phyloP scores from a whole-genome alignment of 2,797 vertebrate species.

The Neoniphon sammara region DNA sequence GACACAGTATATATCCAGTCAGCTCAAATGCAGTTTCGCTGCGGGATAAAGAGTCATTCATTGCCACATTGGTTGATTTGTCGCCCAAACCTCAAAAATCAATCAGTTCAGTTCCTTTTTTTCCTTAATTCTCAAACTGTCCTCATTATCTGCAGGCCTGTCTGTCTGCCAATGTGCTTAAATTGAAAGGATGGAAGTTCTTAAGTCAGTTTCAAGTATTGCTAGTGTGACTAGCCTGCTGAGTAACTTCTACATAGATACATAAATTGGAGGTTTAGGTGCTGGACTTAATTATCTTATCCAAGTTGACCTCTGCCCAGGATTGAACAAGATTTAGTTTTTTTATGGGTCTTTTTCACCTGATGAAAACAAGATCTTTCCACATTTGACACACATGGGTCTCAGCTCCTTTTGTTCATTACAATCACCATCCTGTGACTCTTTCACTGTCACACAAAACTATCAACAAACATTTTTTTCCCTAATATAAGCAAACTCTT shows the following conservation, averaged over 20 bases:
- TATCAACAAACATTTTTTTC: background rate
- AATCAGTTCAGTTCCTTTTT: background rate
- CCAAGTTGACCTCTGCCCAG: slow-evolving; percentile 17
- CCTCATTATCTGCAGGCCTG: slow-evolving; percentile 15
- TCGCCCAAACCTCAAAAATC: slow-evolving; percentile 31
- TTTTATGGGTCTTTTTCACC: slow-evolving; percentile 18
- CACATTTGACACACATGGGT: background rate
- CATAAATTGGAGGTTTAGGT: slow-evolving; percentile 29
- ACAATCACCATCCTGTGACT: slow-evolving; percentile 24
- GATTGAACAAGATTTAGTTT: slow-evolving; percentile 1
- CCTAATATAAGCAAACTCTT: slow-evolving; percentile 45
- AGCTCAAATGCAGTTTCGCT: slow-evolving; percentile 39
- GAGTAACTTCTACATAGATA: slow-evolving; percentile 8
- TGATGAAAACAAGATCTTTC: background rate
- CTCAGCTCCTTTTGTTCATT: slow-evolving; percentile 8
- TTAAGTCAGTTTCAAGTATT: slow-evolving; percentile 21
- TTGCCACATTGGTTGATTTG: slow-evolving; percentile 44
- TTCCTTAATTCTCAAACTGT: slow-evolving; percentile 23
- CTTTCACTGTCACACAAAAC: slow-evolving; percentile 39
- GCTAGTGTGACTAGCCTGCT: background rate
- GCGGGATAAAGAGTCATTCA: slow-evolving; percentile 37
- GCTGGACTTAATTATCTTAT: slow-evolving; percentile 24
- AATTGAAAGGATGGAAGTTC: slow-evolving; percentile 15
- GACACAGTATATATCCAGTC: slow-evolving; percentile 50
- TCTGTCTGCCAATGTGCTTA: slow-evolving; percentile 30